phyloP scores from a whole-genome alignment of 2,797 vertebrate species.

The Linurgus olivaceus region DNA sequence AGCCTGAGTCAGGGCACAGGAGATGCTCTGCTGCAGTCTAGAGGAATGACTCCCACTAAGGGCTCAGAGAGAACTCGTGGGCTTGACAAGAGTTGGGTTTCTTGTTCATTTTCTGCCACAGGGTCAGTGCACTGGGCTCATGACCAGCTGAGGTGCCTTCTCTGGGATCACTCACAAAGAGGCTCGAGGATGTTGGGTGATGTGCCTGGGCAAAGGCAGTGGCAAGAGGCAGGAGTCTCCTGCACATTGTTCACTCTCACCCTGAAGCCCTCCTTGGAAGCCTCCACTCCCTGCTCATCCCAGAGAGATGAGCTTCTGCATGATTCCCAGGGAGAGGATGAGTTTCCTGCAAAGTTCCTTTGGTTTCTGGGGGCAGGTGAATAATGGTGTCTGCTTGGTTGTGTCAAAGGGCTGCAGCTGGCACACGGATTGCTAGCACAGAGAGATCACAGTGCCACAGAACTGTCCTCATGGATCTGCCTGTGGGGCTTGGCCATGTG shows the following conservation, averaged over 20 bases:
- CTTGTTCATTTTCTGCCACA: neutral
- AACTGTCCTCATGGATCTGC: neutral
- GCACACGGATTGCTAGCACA: fast-evolving
- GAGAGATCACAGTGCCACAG: neutral
- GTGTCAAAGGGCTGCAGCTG: neutral
- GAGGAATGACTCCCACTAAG: neutral
- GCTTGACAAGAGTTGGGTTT: neutral
- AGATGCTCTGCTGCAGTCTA: neutral
- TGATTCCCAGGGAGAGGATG: neutral
- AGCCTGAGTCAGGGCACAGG: neutral
- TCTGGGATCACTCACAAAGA: neutral
- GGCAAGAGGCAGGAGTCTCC: neutral
- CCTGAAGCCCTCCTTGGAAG: neutral
- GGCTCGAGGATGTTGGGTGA: neutral
- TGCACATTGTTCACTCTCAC: neutral
- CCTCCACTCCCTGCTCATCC: neutral
- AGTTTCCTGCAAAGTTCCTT: neutral
- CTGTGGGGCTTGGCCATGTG: neutral
- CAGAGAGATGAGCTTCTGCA: neutral
- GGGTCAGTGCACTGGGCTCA: neutral
- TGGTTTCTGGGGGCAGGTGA: neutral
- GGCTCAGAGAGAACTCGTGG: neutral
- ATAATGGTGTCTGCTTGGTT: neutral
- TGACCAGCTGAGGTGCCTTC: neutral
- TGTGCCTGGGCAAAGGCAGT: neutral